phyloP scores from a whole-genome alignment of 1,140 invertebrate genomes.

The Drosophila suzukii region DNA sequence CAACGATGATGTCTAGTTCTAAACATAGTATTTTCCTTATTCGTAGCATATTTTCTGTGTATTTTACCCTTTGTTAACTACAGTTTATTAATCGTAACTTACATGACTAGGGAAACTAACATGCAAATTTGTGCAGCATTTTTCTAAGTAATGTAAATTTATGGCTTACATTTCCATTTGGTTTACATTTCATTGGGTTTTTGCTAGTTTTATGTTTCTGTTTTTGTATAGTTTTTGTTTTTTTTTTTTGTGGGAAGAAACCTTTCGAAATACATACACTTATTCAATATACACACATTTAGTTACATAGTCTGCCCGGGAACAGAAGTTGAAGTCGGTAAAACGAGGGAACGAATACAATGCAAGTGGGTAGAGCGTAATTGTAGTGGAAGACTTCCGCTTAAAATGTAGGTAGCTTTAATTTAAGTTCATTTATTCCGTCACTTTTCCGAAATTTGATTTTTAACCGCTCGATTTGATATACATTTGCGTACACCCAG shows the following conservation, averaged over 20 bases:
- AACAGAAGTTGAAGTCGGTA: conserved; percentile 22
- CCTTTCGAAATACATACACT: conserved; percentile 75
- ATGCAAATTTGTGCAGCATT: conserved; percentile 68
- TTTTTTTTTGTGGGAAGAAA: conserved; percentile 60
- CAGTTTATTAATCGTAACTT: conserved; percentile 49
- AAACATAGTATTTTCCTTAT: conserved; percentile 28
- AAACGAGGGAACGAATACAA: conserved; percentile 38
- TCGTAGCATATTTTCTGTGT: conserved; percentile 22
- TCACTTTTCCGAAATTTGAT: conserved; percentile 54
- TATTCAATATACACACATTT: conserved; percentile 60
- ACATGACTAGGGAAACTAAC: conserved; percentile 38
- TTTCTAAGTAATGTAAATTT: conserved; percentile 22
- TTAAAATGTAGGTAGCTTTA: conserved; percentile 75
- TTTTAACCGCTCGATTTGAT: conserved; percentile 44
- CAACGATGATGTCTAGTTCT: conserved; percentile 45
- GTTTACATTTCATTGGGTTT: conserved; percentile 30
- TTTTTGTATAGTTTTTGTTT: conserved; percentile 25
- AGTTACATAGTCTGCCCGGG: conserved; percentile 30
- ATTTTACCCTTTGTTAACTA: conserved; percentile 64
- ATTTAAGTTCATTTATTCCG: conserved; percentile 20
- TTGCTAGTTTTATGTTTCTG: conserved; percentile 16
- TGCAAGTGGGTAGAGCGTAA: conserved; percentile 66
- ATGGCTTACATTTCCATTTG: conserved; percentile 18
- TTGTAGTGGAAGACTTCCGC: conserved; percentile 84
- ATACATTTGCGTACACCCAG: conserved; percentile 31